Evolutionary conservation across 1,140 invertebrate genomes (phyloP).

Genomic region (Maniola jurtina): DNA sequence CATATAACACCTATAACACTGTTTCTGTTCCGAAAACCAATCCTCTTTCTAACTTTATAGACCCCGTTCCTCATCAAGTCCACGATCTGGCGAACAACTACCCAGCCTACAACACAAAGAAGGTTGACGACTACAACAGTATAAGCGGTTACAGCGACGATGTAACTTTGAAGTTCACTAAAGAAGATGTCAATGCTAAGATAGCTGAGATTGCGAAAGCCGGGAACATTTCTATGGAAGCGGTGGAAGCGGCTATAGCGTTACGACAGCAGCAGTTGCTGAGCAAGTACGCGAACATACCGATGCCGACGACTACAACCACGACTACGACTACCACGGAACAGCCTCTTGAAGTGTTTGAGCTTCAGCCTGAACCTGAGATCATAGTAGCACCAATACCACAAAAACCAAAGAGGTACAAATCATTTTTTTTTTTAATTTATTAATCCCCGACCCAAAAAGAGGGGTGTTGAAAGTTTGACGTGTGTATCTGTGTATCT

Average conservation of each 20-base stretch:
- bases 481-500: too few relatives aligned
- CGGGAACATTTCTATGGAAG: constrained; percentile 86
- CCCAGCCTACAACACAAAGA: constrained; percentile 63
- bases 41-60: constrained; percentile 75
- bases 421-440: too few relatives aligned
- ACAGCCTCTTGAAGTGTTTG: constrained; percentile 54
- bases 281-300: constrained; percentile 78
- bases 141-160: constrained; percentile 72
- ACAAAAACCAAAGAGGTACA: constrained; percentile 66
- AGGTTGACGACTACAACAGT: constrained; percentile 73
- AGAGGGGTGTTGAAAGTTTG: too few relatives aligned
- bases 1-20: constrained; percentile 37
- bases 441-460: too few relatives aligned
- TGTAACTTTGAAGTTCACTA: constrained; percentile 61
- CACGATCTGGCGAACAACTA: constrained; percentile 59
- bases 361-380: constrained; percentile 65
- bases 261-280: constrained; percentile 84
- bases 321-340: constrained; percentile 75
- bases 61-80: constrained; percentile 66
- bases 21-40: constrained; percentile 60
- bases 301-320: constrained; percentile 71
- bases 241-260: constrained; percentile 85
- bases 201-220: constrained; percentile 79
- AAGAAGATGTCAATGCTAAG: constrained; percentile 73
- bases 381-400: constrained; percentile 50